These are phyloP conservation scores for Tauraco erythrolophus DNA, from an alignment of 2,113 vertebrate genomes.

Conservation along the genomic window DNA sequence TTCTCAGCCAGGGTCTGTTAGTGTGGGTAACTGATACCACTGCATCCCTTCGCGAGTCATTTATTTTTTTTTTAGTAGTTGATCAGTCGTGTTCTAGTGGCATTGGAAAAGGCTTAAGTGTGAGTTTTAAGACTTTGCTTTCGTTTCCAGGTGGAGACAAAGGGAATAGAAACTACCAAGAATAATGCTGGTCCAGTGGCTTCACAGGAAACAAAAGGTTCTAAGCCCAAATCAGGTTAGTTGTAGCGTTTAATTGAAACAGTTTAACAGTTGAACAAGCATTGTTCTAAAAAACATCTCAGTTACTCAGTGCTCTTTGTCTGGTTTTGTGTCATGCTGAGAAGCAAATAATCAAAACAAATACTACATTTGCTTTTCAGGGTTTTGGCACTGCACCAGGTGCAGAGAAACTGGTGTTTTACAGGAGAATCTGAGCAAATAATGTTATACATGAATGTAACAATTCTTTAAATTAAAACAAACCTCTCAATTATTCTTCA, in stretches of 20 bases:
- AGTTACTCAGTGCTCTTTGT: background rate
- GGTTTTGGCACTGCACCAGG: background rate
- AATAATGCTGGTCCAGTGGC: slow-evolving; percentile 52
- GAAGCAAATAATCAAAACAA: background rate
- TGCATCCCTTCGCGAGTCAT: background rate
- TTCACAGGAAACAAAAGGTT: slow-evolving; percentile 71
- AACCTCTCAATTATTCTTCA: background rate
- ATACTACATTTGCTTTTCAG: background rate
- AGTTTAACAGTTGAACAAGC: background rate
- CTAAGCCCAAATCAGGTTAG: slow-evolving; percentile 73
- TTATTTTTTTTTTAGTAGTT: fast-evolving
- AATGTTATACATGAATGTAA: background rate
- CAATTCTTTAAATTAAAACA: background rate
- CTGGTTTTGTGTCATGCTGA: background rate
- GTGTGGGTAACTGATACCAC: background rate
- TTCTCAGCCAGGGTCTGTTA: background rate
- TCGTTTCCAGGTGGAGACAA: slow-evolving; percentile 73
- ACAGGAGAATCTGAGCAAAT: background rate
- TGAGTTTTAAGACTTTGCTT: background rate
- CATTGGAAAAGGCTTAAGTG: background rate
- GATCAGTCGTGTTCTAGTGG: background rate
- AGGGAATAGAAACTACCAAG: slow-evolving; percentile 80
- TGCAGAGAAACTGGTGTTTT: background rate
- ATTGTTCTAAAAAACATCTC: background rate
- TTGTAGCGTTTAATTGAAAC: background rate